These are phyloP conservation scores for Caenorhabditis sinica DNA, from an alignment of 2,888 invertebrate genomes.

Conservation along the genomic window DNA sequence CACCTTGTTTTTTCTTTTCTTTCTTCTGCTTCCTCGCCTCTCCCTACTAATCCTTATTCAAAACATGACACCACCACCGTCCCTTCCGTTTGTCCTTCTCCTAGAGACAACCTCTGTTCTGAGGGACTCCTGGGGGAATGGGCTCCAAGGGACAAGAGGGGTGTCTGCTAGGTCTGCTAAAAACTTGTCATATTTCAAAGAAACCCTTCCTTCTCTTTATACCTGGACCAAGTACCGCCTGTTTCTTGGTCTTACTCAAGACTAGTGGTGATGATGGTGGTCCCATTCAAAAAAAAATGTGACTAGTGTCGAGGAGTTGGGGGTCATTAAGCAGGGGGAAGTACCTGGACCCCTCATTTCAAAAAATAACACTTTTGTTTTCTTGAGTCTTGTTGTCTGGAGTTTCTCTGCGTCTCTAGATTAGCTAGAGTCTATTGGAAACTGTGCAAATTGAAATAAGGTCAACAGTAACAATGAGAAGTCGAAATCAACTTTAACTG, in stretches of 20 bases:
- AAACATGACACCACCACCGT: slow-evolving; percentile 47
- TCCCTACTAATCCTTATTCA: slow-evolving; percentile 2
- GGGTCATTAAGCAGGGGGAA: too few species aligned
- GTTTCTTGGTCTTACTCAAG: neutral
- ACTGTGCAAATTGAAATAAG: neutral
- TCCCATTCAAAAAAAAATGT: neutral
- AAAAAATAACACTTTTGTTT: slow-evolving; percentile 25
- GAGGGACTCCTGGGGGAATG: too few species aligned
- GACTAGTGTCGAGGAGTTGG: too few species aligned
- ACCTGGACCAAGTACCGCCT: neutral
- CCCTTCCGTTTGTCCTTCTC: too few species aligned
- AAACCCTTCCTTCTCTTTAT: neutral
- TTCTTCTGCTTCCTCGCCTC: neutral
- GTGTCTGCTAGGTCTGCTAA: slow-evolving; percentile 54
- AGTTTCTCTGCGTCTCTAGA: slow-evolving; percentile 2
- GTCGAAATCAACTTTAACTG: too few species aligned
- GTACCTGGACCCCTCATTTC: neutral
- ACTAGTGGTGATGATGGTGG: neutral
- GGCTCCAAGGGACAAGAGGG: neutral
- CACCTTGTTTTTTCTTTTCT: neutral
- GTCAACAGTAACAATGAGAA: too few species aligned
- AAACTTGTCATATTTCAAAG: slow-evolving; percentile 49
- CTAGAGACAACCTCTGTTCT: too few species aligned
- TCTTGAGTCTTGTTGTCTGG: neutral
- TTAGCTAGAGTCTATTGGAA: too few species aligned